These are phyloP conservation scores for Cistogaster globosa DNA, from an alignment of 2,888 invertebrate species.

Conservation along the genomic window DNA sequence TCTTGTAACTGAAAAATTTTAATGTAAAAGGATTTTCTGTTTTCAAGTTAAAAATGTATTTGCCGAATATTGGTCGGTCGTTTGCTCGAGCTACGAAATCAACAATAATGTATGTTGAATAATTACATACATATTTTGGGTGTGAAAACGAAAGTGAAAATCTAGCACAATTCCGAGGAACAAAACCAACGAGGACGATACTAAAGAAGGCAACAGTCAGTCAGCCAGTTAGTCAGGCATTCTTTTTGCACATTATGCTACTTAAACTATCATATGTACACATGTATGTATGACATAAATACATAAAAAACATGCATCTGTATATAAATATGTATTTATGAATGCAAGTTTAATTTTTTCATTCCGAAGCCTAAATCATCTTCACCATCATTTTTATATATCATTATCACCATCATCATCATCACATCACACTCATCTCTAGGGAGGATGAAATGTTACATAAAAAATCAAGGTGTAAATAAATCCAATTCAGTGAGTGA, in stretches of 20 bases:
- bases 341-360: constrained; percentile 11
- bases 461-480: constrained; percentile 62
- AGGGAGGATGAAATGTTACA: constrained; percentile 62
- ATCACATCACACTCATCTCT: constrained; percentile 30
- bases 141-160: constrained; percentile 82
- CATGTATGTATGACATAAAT: neutral
- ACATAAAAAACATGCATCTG: neutral
- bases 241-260: constrained; percentile 3
- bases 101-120: constrained; percentile 59
- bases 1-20: neutral
- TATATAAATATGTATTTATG: neutral
- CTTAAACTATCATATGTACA: constrained; percentile 25
- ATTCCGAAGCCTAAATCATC: constrained; percentile 8
- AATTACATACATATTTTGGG: constrained; percentile 76
- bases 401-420: neutral
- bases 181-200: constrained; percentile 69
- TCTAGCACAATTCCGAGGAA: constrained; percentile 75
- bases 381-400: constrained; percentile 18
- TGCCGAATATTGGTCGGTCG: constrained; percentile 35
- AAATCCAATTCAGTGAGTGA: constrained; percentile 7
- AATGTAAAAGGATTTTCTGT: constrained; percentile 30
- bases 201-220: constrained; percentile 61
- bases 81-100: constrained; percentile 48
- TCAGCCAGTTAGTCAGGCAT: constrained; percentile 9
- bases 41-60: constrained; percentile 26